phyloP scores from a whole-genome alignment of 2,797 vertebrate species.

The Echiichthys vipera region DNA sequence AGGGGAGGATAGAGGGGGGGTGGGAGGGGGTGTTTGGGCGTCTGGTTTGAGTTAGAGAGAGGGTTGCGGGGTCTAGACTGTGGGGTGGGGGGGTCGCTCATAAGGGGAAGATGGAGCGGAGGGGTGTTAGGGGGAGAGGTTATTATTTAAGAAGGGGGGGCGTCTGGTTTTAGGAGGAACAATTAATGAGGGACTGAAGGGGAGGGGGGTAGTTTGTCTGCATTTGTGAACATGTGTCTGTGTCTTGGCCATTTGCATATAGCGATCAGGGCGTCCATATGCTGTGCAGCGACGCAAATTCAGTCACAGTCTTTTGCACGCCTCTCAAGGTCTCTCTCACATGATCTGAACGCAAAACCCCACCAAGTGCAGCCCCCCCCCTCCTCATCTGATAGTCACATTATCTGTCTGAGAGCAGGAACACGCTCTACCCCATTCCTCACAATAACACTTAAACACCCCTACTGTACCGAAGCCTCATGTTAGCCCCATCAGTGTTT shows the following conservation, averaged over 20 bases:
- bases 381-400: constrained; percentile 32
- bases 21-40: constrained; percentile 50
- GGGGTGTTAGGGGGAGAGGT: constrained; percentile 69
- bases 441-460: constrained; percentile 61
- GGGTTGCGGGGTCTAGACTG: constrained; percentile 76
- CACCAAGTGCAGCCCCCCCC: constrained; percentile 6
- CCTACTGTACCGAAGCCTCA: constrained; percentile 43
- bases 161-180: constrained; percentile 76
- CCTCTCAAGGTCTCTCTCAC: constrained; percentile 32
- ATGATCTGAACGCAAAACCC: constrained; percentile 24
- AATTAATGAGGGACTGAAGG: constrained; percentile 75
- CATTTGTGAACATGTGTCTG: constrained; percentile 77
- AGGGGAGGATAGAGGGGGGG: constrained; percentile 38
- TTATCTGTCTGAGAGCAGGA: constrained; percentile 41
- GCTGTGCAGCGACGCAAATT: constrained; percentile 52
- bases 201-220: constrained; percentile 72
- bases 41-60: constrained; percentile 68
- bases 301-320: constrained; percentile 59
- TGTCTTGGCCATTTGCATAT: constrained; percentile 82
- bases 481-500: constrained; percentile 62
- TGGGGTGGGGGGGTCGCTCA: constrained; percentile 49
- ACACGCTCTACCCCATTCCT: constrained; percentile 42
- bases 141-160: constrained; percentile 76
- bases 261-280: constrained; percentile 75
- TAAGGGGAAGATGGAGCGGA: constrained; percentile 50